These are phyloP conservation scores for Astyanax mexicanus DNA, from an alignment of 2,797 vertebrate species.

Conservation along the genomic window DNA sequence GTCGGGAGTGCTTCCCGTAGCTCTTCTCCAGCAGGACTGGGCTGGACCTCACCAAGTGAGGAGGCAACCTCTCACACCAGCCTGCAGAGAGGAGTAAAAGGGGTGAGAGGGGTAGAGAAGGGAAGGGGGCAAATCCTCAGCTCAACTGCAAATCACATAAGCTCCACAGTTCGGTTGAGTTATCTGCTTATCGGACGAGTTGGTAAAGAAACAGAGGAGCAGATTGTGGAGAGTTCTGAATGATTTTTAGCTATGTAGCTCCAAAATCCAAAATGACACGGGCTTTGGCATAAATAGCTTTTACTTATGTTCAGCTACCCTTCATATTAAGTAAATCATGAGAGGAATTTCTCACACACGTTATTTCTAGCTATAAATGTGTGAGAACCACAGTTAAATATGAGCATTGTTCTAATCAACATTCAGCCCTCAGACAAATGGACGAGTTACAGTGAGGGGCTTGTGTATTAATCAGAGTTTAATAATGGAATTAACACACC, in stretches of 20 bases:
- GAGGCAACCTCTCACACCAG: constrained; percentile 79
- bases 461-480: constrained; percentile 35
- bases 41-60: constrained; percentile 74
- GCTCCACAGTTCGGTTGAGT: background rate
- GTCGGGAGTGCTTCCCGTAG: constrained; percentile 78
- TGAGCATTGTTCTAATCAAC: background rate
- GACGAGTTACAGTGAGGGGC: background rate
- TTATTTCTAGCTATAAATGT: background rate
- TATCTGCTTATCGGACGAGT: background rate
- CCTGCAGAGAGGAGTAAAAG: constrained; percentile 64
- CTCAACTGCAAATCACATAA: background rate
- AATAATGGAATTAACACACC: constrained; percentile 22
- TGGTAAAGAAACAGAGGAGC: too few species aligned
- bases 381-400: background rate
- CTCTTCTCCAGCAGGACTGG: constrained; percentile 81
- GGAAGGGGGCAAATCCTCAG: background rate
- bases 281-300: too few species aligned
- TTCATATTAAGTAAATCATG: too few species aligned
- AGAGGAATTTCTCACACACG: background rate
- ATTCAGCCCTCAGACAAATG: constrained; percentile 7
- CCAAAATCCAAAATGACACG: too few species aligned
- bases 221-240: too few species aligned
- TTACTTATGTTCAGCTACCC: too few species aligned
- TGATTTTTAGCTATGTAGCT: too few species aligned
- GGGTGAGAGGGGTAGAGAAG: background rate